phyloP scores from a whole-genome alignment of 2,113 vertebrate genomes.

The Eidolon helvum region DNA sequence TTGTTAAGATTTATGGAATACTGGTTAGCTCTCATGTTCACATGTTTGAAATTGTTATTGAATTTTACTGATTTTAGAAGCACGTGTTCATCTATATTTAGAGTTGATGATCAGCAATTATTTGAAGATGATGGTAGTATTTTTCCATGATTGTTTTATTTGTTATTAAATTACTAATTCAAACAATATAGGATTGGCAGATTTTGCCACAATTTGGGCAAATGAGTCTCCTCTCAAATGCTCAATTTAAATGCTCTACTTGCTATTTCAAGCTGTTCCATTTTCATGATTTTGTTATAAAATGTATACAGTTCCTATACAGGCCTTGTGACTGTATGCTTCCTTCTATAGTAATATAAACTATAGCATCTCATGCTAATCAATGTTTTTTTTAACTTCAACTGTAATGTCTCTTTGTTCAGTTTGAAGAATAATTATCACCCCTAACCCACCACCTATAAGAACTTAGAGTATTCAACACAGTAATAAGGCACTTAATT shows the following conservation, averaged over 20 bases:
- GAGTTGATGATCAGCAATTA: not conserved
- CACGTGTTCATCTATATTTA: not conserved
- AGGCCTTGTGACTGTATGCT: not conserved
- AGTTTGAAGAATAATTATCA: not conserved
- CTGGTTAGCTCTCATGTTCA: not conserved
- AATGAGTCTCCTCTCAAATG: not conserved
- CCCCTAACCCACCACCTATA: not conserved
- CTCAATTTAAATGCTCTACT: not conserved
- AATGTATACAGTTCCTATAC: not conserved
- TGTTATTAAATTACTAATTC: constrained; percentile 2
- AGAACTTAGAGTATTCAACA: not conserved
- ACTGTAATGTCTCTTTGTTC: not conserved
- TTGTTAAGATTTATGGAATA: not conserved
- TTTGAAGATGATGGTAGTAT: not conserved
- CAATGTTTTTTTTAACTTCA: not conserved
- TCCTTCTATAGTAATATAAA: not conserved
- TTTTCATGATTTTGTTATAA: not conserved
- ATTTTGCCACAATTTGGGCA: not conserved
- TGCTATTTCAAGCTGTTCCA: not conserved
- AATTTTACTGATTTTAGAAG: constrained; percentile 1
- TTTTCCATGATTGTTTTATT: not conserved
- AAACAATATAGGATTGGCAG: not conserved
- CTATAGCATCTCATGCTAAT: not conserved
- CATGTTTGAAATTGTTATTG: not conserved
- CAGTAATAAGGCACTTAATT: not conserved